Conservation (phyloP, 2,113 vertebrate genomes). For the Chaetops frenatus region DNA sequence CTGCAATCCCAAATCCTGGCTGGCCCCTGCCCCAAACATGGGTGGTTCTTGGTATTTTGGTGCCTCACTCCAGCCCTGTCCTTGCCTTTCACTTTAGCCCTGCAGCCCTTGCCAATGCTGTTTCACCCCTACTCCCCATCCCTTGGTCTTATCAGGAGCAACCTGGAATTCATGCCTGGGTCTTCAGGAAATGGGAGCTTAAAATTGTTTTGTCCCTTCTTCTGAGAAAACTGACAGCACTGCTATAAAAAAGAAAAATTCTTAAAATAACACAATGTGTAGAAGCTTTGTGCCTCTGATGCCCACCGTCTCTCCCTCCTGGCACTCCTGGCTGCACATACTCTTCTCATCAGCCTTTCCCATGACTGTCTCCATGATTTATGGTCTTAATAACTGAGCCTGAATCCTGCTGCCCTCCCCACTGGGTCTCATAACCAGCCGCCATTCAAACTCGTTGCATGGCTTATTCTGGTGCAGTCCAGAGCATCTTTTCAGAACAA, state of each 20-base stretch:
- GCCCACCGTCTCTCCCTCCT: not conserved
- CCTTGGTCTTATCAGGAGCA: not conserved
- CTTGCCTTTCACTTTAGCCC: not conserved
- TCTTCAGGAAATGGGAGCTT: not conserved
- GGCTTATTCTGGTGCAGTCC: not conserved
- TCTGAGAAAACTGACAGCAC: conserved; percentile 11
- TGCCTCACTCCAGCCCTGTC: not conserved
- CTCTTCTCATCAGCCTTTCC: conserved; percentile 31
- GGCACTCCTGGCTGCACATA: not conserved
- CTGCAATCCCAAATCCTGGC: not conserved
- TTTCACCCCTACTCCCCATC: not conserved
- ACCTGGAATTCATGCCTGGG: not conserved
- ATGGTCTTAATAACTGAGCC: conserved; percentile 64
- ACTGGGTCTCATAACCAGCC: not conserved
- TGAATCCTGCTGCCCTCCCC: conserved; percentile 6
- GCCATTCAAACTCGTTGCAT: not conserved
- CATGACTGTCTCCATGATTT: conserved; percentile 62
- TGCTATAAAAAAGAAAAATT: conserved; percentile 52
- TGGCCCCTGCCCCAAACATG: not conserved
- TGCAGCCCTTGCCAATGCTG: not conserved
- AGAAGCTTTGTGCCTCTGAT: not conserved
- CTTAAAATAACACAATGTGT: conserved; percentile 25
- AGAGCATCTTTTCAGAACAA: not conserved
- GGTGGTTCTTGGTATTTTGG: not conserved
- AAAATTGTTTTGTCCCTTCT: not conserved